phyloP scores from a whole-genome alignment of 2,797 vertebrate genomes.

The Paratrypauchen microcephalus region DNA sequence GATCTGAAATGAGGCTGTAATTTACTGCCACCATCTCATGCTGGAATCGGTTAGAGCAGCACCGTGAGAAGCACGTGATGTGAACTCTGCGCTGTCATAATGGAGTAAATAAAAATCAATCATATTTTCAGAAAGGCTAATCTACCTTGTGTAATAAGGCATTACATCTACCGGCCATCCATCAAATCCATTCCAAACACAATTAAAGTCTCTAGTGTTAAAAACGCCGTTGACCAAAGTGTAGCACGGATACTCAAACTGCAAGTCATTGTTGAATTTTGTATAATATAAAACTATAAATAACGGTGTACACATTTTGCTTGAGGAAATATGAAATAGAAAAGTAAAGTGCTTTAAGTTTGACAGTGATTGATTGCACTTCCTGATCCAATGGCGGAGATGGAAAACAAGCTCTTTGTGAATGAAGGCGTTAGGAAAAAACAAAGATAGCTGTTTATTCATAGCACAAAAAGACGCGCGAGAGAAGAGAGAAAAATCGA shows the following conservation, averaged over 20 bases:
- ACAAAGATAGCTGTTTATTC: conserved; percentile 24
- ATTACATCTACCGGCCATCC: conserved; percentile 23
- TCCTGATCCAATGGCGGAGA: conserved; percentile 28
- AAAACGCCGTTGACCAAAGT: conserved; percentile 18
- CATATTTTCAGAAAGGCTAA: conserved; percentile 8
- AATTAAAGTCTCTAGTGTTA: conserved; percentile 24
- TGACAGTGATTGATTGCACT: conserved; percentile 43
- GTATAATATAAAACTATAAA: background rate
- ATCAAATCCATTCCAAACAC: conserved; percentile 28
- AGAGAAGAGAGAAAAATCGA: conserved; percentile 15
- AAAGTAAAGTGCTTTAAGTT: conserved; percentile 24
- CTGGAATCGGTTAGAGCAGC: conserved; percentile 15
- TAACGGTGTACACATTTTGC: background rate
- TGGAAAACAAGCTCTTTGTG: conserved; percentile 37
- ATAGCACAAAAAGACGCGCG: conserved; percentile 12
- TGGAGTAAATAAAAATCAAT: conserved; percentile 24
- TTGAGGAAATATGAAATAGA: conserved; percentile 16
- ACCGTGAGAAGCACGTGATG: conserved; percentile 15
- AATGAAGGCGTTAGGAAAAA: conserved; percentile 26
- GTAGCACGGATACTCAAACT: background rate
- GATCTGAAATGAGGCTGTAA: conserved; percentile 35
- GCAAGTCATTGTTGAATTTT: conserved; percentile 6
- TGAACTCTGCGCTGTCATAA: conserved; percentile 24
- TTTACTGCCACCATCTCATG: conserved; percentile 36
- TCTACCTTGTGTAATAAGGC: conserved; percentile 20